A percentile compares a stretch with the other conserved stretches of the same genome.
phyloP scores from a whole-genome alignment of 2,113 vertebrate genomes.

The Salminus brasiliensis region DNA sequence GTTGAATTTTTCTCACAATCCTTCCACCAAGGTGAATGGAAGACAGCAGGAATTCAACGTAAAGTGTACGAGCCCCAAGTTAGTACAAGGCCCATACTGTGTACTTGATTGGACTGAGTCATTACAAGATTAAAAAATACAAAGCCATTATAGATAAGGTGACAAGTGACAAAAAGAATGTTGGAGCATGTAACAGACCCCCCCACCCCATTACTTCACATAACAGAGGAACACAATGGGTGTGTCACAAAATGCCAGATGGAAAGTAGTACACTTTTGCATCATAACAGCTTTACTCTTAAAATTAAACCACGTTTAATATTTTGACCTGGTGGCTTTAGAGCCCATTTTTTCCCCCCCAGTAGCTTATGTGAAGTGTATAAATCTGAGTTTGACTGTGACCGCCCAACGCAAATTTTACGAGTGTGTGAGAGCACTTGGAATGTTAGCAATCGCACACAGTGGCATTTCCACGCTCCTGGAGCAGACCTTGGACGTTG shows the following conservation, averaged over 20 bases:
- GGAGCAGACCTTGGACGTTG: constrained; percentile 59
- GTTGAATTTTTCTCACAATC: constrained; percentile 32
- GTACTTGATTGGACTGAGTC: constrained; percentile 30
- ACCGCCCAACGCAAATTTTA: constrained; percentile 18
- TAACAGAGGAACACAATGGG: constrained; percentile 16
- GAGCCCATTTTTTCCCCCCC: constrained; percentile 40
- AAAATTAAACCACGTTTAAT: constrained; percentile 18
- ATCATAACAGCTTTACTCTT: constrained; percentile 14
- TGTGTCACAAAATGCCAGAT: constrained; percentile 32
- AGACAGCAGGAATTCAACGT: constrained; percentile 49
- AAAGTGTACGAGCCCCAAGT: constrained; percentile 42
- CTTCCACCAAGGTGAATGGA: constrained; percentile 27
- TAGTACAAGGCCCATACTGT: constrained; percentile 26
- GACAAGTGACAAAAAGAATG: constrained; percentile 31
- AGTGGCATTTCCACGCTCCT: constrained; percentile 66
- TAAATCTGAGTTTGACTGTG: constrained; percentile 18
- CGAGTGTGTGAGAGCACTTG: not conserved
- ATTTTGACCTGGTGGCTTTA: constrained; percentile 32
- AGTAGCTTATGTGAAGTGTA: constrained; percentile 50
- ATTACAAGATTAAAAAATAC: constrained; percentile 23
- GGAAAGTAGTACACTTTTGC: constrained; percentile 22
- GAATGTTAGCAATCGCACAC: constrained; percentile 73
- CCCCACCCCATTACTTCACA: constrained; percentile 16
- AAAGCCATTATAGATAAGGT: constrained; percentile 20
- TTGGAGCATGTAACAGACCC: constrained; percentile 10